Percentiles rank a stretch among this genome's conserved stretches.
These are phyloP conservation scores for Mormyrus lacerda DNA, from an alignment of 2,113 vertebrate genomes.

Conservation along the genomic window DNA sequence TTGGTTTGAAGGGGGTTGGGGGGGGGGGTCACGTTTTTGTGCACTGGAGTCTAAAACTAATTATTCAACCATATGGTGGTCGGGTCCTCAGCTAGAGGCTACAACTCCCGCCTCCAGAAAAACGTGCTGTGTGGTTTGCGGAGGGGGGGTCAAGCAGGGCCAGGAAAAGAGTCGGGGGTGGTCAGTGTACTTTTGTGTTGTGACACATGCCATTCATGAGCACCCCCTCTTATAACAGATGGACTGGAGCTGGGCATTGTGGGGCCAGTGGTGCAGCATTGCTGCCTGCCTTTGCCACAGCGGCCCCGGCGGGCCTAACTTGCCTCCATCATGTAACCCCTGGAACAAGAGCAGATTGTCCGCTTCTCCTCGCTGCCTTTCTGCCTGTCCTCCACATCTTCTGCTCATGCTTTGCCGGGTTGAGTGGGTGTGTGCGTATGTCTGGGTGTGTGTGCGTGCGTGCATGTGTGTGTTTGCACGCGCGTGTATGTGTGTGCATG, in stretches of 20 bases:
- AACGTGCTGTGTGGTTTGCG: conserved; percentile 68
- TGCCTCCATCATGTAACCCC: conserved; percentile 66
- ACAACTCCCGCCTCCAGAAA: conserved; percentile 60
- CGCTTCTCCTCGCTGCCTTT: conserved; percentile 45
- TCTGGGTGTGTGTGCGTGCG: not conserved
- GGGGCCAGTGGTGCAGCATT: conserved; percentile 74
- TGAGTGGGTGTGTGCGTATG: not conserved
- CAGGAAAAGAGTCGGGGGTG: conserved; percentile 20
- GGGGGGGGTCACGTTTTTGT: conserved; percentile 61
- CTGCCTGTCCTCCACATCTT: not conserved
- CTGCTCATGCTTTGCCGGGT: not conserved
- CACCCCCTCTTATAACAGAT: conserved; percentile 77
- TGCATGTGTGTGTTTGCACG: conserved; percentile 1
- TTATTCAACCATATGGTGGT: conserved; percentile 97
- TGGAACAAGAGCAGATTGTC: conserved; percentile 87
- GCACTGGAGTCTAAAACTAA: conserved; percentile 83
- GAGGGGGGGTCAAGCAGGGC: conserved; percentile 43
- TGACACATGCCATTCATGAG: conserved; percentile 92
- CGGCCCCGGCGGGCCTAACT: conserved; percentile 78
- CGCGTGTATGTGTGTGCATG: not conserved
- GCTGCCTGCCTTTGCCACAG: conserved; percentile 70
- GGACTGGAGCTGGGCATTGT: conserved; percentile 81
- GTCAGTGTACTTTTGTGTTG: conserved; percentile 63
- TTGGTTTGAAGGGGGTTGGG: conserved; percentile 19
- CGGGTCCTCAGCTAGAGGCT: conserved; percentile 70